Evolutionary conservation across 2,113 vertebrate genomes (phyloP).

Genomic region (Asarcornis scutulata): DNA sequence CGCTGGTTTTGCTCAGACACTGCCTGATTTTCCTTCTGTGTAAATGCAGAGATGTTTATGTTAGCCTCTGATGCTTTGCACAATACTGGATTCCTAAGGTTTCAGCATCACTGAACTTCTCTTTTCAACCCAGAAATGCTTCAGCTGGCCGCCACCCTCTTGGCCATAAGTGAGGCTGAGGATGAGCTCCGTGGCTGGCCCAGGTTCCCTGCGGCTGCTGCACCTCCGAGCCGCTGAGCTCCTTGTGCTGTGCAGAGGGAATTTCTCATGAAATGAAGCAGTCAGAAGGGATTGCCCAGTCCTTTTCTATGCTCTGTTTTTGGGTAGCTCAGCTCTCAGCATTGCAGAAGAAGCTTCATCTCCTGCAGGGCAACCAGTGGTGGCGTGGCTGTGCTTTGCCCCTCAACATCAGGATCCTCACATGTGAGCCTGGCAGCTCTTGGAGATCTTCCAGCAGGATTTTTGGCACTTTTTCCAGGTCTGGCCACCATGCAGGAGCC

Average conservation of each 20-base stretch:
- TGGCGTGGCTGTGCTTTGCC: not conserved
- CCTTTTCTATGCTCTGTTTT: not conserved
- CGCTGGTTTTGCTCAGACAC: not conserved
- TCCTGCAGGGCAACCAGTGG: not conserved
- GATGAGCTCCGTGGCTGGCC: not conserved
- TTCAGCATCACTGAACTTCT: not conserved
- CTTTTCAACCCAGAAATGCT: not conserved
- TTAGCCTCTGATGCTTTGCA: not conserved
- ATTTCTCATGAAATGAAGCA: not conserved
- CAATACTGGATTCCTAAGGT: not conserved
- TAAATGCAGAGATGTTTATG: not conserved
- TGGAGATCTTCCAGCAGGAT: not conserved
- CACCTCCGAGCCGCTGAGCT: not conserved
- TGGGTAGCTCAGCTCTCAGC: not conserved
- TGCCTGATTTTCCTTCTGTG: not conserved
- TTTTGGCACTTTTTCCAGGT: not conserved
- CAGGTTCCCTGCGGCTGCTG: not conserved
- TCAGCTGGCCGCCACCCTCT: not conserved
- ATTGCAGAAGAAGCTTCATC: not conserved
- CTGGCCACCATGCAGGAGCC: not conserved
- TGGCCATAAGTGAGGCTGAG: not conserved
- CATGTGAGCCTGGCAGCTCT: not conserved
- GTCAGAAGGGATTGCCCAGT: not conserved
- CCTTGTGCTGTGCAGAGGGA: not conserved
- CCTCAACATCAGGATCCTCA: not conserved